Base-by-base conservation (phyloP, 1,140 invertebrate genomes). In the Trypoxylus dichotomus region DNA sequence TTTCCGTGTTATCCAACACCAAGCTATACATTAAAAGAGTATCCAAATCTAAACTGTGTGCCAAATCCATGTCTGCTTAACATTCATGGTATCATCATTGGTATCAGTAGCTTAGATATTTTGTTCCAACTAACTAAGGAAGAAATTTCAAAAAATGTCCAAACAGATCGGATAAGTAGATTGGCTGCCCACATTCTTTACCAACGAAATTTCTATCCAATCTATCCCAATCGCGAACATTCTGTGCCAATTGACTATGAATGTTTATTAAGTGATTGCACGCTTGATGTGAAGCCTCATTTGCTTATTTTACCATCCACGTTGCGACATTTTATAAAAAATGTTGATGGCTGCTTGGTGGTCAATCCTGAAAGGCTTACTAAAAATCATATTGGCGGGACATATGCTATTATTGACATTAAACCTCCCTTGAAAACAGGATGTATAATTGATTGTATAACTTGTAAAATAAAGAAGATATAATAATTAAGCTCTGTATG, bases 291-390 rank as follows among this genome's bases (percentile, higher is more conserved):
- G 72, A 91, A 91, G 71, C 96, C 96, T 1, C 95, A 98, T 84
- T 80, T 98, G 8, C 85, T 98, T 1, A 86, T 98, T 60, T 83
- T 96, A 79, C 96, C 96, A 2, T 97, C 96, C 10, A 92, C 95
- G 84, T 91, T 97, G 76, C 89, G 92, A 85, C 90, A 93, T 84
- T 97, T 97, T 86, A 89, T 94, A 60, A 95, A 94, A 89, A 93
- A 92, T 78, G 89, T 95, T 15, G 90, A 93, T 79, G 92, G 91
- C 3, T 94, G 93, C 80, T 86, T 96, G 24, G 91, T 94, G 8
- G 86, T 98, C 5, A 98, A 98, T 89, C 95, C 96, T 0, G 95
- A 95, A 81, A 89, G 91, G 78, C 84, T 97, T 54, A 89, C 90
- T 0, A 96, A 96, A 86, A 93, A 93, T 76, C 88, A 83, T 15